A percentile compares a stretch with the other conserved stretches of the same genome.
Evolutionary conservation across 2,113 vertebrate species (phyloP).

Genomic region (Callocephalon fimbriatum): DNA sequence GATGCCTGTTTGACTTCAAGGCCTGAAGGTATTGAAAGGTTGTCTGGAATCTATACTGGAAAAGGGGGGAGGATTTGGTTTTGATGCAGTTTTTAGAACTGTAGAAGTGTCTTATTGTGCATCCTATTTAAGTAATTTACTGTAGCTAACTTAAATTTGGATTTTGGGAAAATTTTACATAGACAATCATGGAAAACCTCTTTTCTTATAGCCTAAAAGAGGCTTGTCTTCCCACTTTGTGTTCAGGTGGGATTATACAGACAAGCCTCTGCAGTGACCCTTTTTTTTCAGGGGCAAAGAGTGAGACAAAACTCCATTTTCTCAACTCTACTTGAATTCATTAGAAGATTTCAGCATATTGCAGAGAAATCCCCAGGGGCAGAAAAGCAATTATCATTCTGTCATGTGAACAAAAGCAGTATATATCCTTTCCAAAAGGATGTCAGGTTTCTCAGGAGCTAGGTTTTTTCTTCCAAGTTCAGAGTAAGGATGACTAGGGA

Average conservation of each 20-base stretch:
- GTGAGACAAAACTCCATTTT: not conserved
- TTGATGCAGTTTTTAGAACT: not conserved
- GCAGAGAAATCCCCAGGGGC: not conserved
- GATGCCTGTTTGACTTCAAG: constrained; percentile 88
- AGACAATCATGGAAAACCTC: not conserved
- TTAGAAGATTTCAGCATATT: not conserved
- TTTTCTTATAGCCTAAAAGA: not conserved
- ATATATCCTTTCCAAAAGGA: not conserved
- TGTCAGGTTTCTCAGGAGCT: not conserved
- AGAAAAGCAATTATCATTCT: not conserved
- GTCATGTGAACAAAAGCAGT: not conserved
- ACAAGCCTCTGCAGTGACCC: not conserved
- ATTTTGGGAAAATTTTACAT: not conserved
- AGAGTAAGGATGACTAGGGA: not conserved
- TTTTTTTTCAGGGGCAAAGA: not conserved
- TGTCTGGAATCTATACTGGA: not conserved
- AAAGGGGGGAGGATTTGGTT: not conserved
- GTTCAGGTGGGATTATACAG: not conserved
- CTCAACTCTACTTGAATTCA: not conserved
- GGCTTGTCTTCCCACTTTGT: not conserved
- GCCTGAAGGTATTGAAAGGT: constrained; percentile 80
- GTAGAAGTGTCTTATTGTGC: not conserved
- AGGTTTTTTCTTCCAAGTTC: not conserved
- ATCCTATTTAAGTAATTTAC: not conserved
- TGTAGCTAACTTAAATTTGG: not conserved